These are phyloP conservation scores for Cosmia pyralina DNA, from an alignment of 2,888 invertebrate species.

Conservation along the genomic window DNA sequence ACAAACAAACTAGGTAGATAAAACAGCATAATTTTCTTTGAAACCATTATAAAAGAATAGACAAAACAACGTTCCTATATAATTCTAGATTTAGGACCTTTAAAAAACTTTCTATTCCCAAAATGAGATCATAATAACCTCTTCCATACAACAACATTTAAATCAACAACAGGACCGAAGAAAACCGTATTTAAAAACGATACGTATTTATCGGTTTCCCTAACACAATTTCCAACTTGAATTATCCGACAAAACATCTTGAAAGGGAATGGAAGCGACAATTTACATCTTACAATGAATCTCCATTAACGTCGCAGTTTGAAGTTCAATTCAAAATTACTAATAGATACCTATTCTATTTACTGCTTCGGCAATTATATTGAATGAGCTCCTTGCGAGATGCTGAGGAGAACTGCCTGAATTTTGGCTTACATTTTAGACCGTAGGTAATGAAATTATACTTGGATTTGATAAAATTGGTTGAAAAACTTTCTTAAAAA, in stretches of 20 bases:
- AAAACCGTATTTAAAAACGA: constrained; percentile 38
- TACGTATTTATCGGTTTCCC: constrained; percentile 45
- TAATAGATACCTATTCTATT: constrained; percentile 56
- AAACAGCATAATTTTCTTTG: not conserved
- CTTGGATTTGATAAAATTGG: not conserved
- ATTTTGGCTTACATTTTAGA: constrained; percentile 21
- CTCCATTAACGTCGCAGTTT: constrained; percentile 56
- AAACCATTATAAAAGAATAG: not conserved
- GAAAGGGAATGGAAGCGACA: constrained; percentile 36
- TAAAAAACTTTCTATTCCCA: not conserved
- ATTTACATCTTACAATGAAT: constrained; percentile 63
- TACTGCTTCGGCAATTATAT: constrained; percentile 47
- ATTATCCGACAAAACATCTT: constrained; percentile 53
- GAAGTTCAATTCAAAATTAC: constrained; percentile 61
- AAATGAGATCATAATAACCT: not conserved
- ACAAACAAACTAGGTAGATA: not conserved
- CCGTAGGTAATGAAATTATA: not conserved
- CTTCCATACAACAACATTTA: constrained; percentile 4
- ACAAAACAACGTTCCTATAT: not conserved
- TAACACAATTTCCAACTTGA: constrained; percentile 57
- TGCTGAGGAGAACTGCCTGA: constrained; percentile 18
- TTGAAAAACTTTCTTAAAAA: not conserved
- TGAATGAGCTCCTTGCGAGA: constrained; percentile 32
- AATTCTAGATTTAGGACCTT: not conserved
- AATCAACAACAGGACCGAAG: constrained; percentile 35